Conservation (phyloP, 2,113 vertebrate species). For the Heterochromis multidens region DNA sequence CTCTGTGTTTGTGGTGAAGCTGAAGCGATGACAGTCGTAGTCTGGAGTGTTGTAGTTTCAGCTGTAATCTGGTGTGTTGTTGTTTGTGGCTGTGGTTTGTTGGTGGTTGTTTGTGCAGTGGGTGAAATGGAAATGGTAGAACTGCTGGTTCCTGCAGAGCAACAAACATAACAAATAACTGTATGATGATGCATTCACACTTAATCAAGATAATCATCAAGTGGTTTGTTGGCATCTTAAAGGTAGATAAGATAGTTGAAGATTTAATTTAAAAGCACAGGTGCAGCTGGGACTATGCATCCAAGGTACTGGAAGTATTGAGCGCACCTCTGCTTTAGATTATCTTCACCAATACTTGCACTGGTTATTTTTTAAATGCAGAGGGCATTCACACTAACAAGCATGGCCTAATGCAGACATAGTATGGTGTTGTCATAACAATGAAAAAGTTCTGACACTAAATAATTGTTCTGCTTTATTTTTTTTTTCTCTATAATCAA, state of each 20-base stretch:
- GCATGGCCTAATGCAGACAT: background rate
- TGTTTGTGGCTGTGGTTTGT: background rate
- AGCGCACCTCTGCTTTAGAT: too few species aligned
- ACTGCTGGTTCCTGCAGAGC: background rate
- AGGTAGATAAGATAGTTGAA: background rate
- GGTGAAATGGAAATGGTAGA: background rate
- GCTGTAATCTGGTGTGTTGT: background rate
- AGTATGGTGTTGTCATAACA: background rate
- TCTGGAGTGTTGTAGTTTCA: background rate
- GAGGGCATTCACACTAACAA: background rate
- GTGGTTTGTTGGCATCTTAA: background rate
- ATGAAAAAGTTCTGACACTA: background rate
- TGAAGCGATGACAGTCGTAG: background rate
- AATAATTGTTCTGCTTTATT: background rate
- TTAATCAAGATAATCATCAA: background rate
- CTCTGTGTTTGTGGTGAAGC: background rate
- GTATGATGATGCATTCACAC: background rate
- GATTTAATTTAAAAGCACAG: background rate
- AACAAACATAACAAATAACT: background rate
- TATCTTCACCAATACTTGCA: background rate
- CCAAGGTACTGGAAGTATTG: too few species aligned
- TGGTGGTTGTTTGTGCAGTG: too few species aligned
- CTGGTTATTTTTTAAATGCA: background rate
- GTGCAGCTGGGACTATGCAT: too few species aligned
- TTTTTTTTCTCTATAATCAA: background rate